phyloP scores from a whole-genome alignment of 2,113 vertebrate genomes.

The Megaptera novaeangliae region DNA sequence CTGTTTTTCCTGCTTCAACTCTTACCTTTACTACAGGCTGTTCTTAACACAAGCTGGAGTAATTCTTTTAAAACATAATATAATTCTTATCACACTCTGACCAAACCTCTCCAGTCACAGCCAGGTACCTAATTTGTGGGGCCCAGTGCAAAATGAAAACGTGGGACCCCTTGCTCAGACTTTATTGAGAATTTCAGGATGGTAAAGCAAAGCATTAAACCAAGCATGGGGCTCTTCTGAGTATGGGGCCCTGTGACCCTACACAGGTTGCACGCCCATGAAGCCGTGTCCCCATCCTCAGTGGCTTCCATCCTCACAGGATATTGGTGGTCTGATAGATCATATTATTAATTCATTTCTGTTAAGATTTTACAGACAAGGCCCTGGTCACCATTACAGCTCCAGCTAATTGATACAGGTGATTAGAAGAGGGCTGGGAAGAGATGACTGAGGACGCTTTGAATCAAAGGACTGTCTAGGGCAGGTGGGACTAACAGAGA shows the following conservation, averaged over 20 bases:
- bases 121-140: background rate
- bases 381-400: background rate
- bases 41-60: background rate
- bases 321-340: background rate
- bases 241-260: rapidly evolving
- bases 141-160: background rate
- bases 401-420: background rate
- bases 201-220: background rate
- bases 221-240: background rate
- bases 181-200: background rate
- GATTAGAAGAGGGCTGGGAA: background rate
- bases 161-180: background rate
- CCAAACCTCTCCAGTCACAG: background rate
- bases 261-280: rapidly evolving
- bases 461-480: background rate
- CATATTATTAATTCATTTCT: background rate
- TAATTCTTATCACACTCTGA: background rate
- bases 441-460: background rate
- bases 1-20: background rate
- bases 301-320: background rate
- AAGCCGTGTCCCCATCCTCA: background rate
- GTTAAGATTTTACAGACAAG: background rate
- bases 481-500: background rate
- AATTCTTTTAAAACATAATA: background rate
- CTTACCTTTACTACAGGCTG: background rate